A percentile compares a stretch with the other conserved stretches of the same genome.
These are phyloP conservation scores for Hirtodrosophila duncani DNA, from an alignment of 2,888 invertebrate species.

Conservation along the genomic window DNA sequence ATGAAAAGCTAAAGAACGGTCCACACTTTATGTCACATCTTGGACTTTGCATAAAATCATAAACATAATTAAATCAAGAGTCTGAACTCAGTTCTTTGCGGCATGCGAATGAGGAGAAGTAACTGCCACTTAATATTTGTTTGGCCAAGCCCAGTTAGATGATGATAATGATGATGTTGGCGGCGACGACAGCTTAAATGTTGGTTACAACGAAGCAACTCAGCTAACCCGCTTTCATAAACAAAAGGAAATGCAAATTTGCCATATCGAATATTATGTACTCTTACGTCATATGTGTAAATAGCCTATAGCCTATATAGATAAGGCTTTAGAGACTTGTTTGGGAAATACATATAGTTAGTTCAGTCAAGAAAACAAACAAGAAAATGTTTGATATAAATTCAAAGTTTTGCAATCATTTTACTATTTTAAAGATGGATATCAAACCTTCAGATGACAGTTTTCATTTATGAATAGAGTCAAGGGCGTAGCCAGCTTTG, in stretches of 20 bases:
- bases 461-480: too few relatives aligned
- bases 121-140: constrained; percentile 52
- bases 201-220: constrained; percentile 11
- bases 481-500: too few relatives aligned
- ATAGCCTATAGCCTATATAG: too few relatives aligned
- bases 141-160: constrained; percentile 43
- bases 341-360: too few relatives aligned
- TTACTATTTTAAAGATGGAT: too few relatives aligned
- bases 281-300: constrained; percentile 28
- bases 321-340: too few relatives aligned
- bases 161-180: constrained; percentile 16
- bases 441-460: too few relatives aligned
- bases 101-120: constrained; percentile 58
- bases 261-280: constrained; percentile 8
- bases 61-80: constrained; percentile 35
- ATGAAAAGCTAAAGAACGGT: constrained; percentile 31
- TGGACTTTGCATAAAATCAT: constrained; percentile 22
- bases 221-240: constrained; percentile 48
- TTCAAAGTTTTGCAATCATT: too few relatives aligned
- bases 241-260: constrained; percentile 39
- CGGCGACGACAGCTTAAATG: constrained; percentile 17
- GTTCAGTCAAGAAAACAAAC: too few relatives aligned
- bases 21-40: constrained; percentile 57
- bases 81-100: constrained; percentile 41
- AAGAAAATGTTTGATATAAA: too few relatives aligned